Evolutionary conservation across 2,797 vertebrate species (phyloP), one percentile per base, ranked within the genome.

Genomic region (Malacoctenus gilli): DNA sequence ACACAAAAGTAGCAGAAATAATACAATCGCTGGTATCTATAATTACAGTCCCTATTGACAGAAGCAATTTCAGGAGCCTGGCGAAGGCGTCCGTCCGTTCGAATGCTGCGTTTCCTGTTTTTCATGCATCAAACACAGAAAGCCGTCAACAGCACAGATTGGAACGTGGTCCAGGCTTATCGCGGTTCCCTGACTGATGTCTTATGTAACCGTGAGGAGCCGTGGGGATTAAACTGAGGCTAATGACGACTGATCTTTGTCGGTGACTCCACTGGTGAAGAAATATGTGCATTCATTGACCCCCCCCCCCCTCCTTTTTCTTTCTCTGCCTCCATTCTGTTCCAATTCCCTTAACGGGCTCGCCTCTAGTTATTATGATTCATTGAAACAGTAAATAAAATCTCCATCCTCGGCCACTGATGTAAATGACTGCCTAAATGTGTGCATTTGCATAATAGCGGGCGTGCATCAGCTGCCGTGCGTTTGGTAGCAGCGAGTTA

Each of bases 371-470:
- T 81, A 82, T 81, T 66, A 77, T 63, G 76, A 85, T 78, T 81
- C 72, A 83, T 56, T 12, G 41, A 82, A 78, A 86, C 72, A 68
- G 77, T 85, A 84, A 87, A 87, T 80, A 85, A 79, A 84, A 81
- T 51, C 74, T 77, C 63, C 54, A 58, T 65, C 51, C 46, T 42
- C 8, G 1, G 57, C 56, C 50, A 18, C 56, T 70, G 71, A 73
- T 86, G 72, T 71, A 74, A 85, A 79, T 54, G 56, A 48, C 70
- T 68, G 52, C 35, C 70, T 68, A 63, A 83, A 80, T 62, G 68
- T 62, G 72, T 7, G 39, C 28, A 75, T 85, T 85, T 78, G 82
- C 83, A 86, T 81, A 84, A 79, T 57, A 61, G 63, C 37, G 0
- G 31, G 51, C 60, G 59, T 56, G 76, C 75, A 68, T 85, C 79